phyloP scores from a whole-genome alignment of 2,888 invertebrate genomes.

The Amiota communis region DNA sequence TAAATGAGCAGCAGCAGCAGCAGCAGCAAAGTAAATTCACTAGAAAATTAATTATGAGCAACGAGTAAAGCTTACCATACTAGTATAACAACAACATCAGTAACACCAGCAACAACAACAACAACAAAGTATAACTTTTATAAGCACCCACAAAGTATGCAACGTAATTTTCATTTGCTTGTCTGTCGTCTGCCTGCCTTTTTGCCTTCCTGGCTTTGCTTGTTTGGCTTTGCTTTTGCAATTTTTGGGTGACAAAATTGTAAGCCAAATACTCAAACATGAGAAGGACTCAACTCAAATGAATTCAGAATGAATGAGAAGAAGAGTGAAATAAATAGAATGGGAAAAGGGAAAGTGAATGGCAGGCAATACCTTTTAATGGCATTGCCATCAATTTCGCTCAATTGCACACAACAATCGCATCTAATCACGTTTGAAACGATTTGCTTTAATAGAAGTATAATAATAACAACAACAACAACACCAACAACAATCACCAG shows the following conservation, averaged over 20 bases:
- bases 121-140: not conserved
- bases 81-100: constrained; percentile 9
- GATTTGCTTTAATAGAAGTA: constrained; percentile 38
- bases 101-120: not conserved
- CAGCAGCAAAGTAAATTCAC: constrained; percentile 59
- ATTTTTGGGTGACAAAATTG: constrained; percentile 26
- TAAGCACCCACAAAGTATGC: not conserved
- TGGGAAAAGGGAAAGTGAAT: constrained; percentile 30
- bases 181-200: too few species aligned
- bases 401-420: constrained; percentile 66
- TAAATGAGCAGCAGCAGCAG: constrained; percentile 6
- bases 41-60: constrained; percentile 65
- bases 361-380: constrained; percentile 60
- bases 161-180: not conserved
- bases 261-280: constrained; percentile 27
- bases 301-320: constrained; percentile 23
- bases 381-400: constrained; percentile 65
- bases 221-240: not conserved
- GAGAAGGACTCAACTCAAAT: constrained; percentile 53
- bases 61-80: constrained; percentile 29
- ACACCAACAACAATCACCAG: constrained; percentile 33
- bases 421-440: constrained; percentile 61
- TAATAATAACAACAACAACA: constrained; percentile 31
- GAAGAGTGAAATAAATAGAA: not conserved
- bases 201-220: not conserved